Base-by-base conservation (phyloP, 2,888 invertebrate species). In the Thumatha senex region DNA sequence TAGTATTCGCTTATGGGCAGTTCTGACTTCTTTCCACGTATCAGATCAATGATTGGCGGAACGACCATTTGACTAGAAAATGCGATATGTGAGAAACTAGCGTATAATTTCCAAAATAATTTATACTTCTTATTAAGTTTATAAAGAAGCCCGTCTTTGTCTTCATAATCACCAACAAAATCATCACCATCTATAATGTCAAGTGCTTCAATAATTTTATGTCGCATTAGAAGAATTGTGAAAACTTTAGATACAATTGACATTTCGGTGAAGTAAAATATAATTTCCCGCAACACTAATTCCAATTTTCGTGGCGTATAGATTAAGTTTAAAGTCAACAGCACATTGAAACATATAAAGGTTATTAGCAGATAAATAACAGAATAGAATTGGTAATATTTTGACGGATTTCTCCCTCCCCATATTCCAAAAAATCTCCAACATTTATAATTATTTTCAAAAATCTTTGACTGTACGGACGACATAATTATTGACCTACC, bases 1-100 rank as follows among this genome's bases (percentile, higher is more conserved):
- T 83, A 85, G 64, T 86, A 89, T 60, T 80, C 78, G 58, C 82
- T 85, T 56, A 89, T 69, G 1, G 89, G 88, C 46, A 89, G 67
- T 41, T 79, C 73, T 14, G 79, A 43, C 10, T 70, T 56, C 2
- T 70, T 70, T 13, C 67, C 63, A 30, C 74, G 71, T 48, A 84
- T 53, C 0, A 79, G 63, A 63, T 77, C 56, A 2, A 66, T 14
- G 4, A 82, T 29, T 52, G 83, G 49, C 1, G 85, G 82, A 7
- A 75, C 48, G 10, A 84, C 40, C 4, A 80, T 71, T 66, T 72
- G 65, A 2, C 58, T 67, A 0, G 60, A 56, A 65, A 71, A 87
- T 11, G 75, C 60, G 1, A 76, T 30, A 52, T 83, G 68, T 3
- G 76, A 79, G 12, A 74, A 43, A 30, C 70, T 40, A 1, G 59